Percentiles rank a stretch among this genome's conserved stretches.
Evolutionary conservation across 2,797 vertebrate genomes (phyloP).

Genomic region (Gobionotothen gibberifrons): DNA sequence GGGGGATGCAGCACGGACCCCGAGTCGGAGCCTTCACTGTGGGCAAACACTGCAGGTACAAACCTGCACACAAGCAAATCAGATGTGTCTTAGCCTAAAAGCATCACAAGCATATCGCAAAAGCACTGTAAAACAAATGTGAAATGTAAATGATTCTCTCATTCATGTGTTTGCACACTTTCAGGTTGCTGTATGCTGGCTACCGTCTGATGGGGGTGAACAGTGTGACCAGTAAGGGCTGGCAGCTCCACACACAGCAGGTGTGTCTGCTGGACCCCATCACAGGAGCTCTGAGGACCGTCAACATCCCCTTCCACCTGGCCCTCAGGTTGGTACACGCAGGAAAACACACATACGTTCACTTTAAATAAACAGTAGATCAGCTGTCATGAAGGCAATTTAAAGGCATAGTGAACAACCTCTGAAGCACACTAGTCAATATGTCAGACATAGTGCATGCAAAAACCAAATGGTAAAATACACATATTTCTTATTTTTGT

Average conservation of each 20-base stretch:
- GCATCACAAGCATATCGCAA: no score
- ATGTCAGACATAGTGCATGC: background rate
- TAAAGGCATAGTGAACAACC: background rate
- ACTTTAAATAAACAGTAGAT: background rate
- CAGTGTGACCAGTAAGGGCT: slow-evolving; percentile 95
- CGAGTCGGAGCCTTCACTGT: slow-evolving; percentile 96
- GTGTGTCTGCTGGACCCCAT: slow-evolving; percentile 94
- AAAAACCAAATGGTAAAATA: no score
- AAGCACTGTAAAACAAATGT: no score
- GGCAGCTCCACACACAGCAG: slow-evolving; percentile 97
- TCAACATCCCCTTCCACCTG: slow-evolving; percentile 95
- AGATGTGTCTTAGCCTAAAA: background rate
- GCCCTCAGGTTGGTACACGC: slow-evolving; percentile 90
- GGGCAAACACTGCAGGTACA: slow-evolving; percentile 95
- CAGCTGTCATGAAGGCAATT: background rate
- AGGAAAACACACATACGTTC: background rate
- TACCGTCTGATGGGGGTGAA: slow-evolving; percentile 99
- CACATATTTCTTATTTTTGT: background rate
- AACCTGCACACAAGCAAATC: background rate
- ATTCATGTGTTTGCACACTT: slow-evolving; percentile 10
- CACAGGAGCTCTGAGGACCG: slow-evolving; percentile 89
- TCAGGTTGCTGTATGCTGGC: slow-evolving; percentile 93
- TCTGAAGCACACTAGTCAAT: background rate
- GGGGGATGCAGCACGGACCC: slow-evolving; percentile 96
- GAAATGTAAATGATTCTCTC: no score